phyloP scores from a whole-genome alignment of 1,140 invertebrate species.

The Thrips palmi region DNA sequence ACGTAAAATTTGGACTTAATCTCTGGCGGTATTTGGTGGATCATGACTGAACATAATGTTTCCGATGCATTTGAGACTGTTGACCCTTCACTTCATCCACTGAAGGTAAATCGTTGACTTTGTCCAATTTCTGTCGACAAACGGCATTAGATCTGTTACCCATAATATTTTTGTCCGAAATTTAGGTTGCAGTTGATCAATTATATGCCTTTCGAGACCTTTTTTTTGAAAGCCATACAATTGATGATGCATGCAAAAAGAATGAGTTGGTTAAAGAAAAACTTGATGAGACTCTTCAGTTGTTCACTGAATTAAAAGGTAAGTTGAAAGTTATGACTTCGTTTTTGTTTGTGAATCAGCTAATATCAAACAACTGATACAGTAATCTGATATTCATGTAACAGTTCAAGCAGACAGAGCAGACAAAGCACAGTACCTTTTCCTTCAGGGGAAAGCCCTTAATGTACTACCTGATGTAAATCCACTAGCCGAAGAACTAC shows the following conservation, averaged over 20 bases:
- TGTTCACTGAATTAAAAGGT: slow-evolving; percentile 51
- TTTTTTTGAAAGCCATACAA: slow-evolving; percentile 56
- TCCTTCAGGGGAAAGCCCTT: slow-evolving; percentile 53
- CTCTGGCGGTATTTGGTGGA: too few relatives aligned
- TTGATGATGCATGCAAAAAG: slow-evolving; percentile 47
- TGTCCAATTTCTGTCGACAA: too few relatives aligned
- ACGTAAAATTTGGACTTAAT: too few relatives aligned
- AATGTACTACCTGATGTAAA: slow-evolving; percentile 54
- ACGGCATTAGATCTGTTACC: too few relatives aligned
- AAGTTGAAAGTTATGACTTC: slow-evolving; percentile 15
- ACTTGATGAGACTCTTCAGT: slow-evolving; percentile 38
- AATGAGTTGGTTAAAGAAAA: slow-evolving; percentile 41
- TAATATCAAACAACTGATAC: slow-evolving; percentile 5
- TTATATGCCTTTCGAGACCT: slow-evolving; percentile 53
- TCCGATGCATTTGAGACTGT: too few relatives aligned
- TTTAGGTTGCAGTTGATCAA: slow-evolving; percentile 41
- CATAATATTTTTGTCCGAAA: too few relatives aligned
- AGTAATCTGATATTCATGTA: slow-evolving; percentile 18
- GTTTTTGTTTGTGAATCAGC: not conserved
- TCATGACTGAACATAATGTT: too few relatives aligned
- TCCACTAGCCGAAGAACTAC: slow-evolving; percentile 44
- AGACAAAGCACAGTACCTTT: slow-evolving; percentile 45
- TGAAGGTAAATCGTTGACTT: too few relatives aligned
- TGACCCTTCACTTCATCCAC: too few relatives aligned
- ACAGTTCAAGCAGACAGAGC: slow-evolving; percentile 25